Conservation (phyloP, 2,113 vertebrate species). For the Henicopernis longicauda region DNA sequence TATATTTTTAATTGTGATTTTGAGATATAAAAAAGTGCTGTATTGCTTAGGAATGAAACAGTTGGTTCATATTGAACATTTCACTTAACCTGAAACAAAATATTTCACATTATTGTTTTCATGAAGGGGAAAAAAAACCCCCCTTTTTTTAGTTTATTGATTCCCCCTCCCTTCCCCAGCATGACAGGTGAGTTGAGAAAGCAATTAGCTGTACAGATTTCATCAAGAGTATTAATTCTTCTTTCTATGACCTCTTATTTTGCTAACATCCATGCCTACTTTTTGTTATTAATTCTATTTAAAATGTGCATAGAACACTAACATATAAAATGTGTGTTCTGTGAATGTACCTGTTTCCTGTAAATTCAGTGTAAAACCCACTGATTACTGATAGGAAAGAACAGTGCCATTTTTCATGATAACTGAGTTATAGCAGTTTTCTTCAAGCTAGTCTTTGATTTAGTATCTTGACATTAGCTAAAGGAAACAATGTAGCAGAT, state of each 20-base stretch:
- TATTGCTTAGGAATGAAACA: neutral
- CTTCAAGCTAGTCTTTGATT: neutral
- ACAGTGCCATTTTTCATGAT: neutral
- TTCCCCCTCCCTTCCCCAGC: too few species aligned
- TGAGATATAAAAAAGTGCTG: neutral
- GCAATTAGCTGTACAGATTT: neutral
- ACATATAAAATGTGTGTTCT: neutral
- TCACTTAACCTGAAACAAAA: neutral
- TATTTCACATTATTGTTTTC: neutral
- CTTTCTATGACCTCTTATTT: neutral
- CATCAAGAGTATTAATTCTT: neutral
- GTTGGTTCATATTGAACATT: neutral
- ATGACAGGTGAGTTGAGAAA: neutral
- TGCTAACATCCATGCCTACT: neutral
- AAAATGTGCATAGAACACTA: neutral
- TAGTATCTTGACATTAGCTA: neutral
- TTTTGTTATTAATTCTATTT: neutral
- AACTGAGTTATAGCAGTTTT: neutral
- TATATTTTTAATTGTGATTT: neutral
- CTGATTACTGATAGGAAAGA: neutral
- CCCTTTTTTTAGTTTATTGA: neutral
- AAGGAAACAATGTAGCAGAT: neutral
- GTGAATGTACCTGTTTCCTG: neutral
- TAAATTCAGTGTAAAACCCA: neutral
- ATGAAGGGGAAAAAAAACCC: fast-evolving